A percentile compares a stretch with the other conserved stretches of the same genome.
phyloP scores from a whole-genome alignment of 2,888 invertebrate genomes.

The Resseliella maxima region DNA sequence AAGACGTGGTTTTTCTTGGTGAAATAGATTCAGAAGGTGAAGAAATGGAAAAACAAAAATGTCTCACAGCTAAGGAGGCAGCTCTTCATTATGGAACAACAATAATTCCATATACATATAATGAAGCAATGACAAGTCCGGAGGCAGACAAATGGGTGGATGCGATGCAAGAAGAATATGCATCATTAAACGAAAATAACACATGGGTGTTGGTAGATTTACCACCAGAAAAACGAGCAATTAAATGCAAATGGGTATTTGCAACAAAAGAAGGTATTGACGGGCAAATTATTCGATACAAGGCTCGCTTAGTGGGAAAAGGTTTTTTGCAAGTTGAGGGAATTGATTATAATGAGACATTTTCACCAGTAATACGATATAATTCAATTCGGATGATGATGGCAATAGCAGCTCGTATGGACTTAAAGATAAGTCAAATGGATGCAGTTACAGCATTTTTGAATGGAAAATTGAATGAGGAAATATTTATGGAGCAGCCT shows the following conservation, averaged over 20 bases:
- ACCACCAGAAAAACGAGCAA: constrained; percentile 59
- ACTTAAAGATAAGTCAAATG: constrained; percentile 58
- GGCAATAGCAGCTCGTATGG: too few relatives aligned
- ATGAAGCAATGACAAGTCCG: too few relatives aligned
- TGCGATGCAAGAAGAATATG: constrained; percentile 55
- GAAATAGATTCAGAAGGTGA: neutral
- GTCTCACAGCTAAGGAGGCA: neutral
- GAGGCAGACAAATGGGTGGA: neutral
- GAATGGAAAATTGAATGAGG: neutral
- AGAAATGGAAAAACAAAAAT: neutral
- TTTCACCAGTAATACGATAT: constrained; percentile 58
- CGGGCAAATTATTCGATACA: constrained; percentile 56
- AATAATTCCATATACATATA: too few relatives aligned
- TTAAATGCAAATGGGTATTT: constrained; percentile 56
- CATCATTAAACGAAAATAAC: constrained; percentile 60
- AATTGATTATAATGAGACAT: constrained; percentile 29
- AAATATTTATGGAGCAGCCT: constrained; percentile 59
- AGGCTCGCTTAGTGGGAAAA: constrained; percentile 56
- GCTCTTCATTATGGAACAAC: too few relatives aligned
- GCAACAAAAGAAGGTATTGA: constrained; percentile 57
- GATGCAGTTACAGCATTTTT: constrained; percentile 57
- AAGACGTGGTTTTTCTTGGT: neutral
- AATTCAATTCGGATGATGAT: constrained; percentile 56
- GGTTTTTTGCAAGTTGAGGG: constrained; percentile 13
- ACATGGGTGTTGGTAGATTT: constrained; percentile 60